phyloP scores from a whole-genome alignment of 2,113 vertebrate species.

The Laticauda laticaudata region DNA sequence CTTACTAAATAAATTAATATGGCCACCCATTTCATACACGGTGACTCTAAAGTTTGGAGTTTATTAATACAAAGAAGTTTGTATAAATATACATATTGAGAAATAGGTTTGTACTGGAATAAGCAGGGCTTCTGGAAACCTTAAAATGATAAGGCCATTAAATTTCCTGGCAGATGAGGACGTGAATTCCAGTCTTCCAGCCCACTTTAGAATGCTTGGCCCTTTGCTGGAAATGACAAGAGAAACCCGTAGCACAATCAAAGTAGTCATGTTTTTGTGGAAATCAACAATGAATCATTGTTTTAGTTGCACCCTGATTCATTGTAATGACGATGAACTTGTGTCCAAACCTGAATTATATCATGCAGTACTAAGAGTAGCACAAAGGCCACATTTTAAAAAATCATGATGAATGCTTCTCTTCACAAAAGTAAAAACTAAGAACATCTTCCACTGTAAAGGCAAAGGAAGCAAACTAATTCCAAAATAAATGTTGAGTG shows the following conservation, averaged over 20 bases:
- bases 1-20: neutral
- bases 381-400: neutral
- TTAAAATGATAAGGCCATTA: neutral
- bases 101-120: neutral
- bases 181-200: neutral
- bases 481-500: neutral
- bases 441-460: neutral
- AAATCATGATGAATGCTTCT: neutral
- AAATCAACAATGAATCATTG: constrained; percentile 11
- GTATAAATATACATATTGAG: neutral
- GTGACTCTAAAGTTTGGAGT: neutral
- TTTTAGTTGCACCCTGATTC: neutral
- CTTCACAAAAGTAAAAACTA: neutral
- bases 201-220: neutral
- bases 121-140: neutral
- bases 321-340: neutral
- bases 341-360: constrained; percentile 1
- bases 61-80: neutral
- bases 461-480: neutral
- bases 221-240: constrained; percentile 1
- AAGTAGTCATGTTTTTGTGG: neutral
- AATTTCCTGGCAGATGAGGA: neutral
- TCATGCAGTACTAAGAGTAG: neutral
- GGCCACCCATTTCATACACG: neutral
- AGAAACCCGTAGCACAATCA: constrained; percentile 3